A percentile compares a stretch with the other conserved stretches of the same genome.
phyloP scores from a whole-genome alignment of 2,888 invertebrate species.

The Fissipunctia ypsillon region DNA sequence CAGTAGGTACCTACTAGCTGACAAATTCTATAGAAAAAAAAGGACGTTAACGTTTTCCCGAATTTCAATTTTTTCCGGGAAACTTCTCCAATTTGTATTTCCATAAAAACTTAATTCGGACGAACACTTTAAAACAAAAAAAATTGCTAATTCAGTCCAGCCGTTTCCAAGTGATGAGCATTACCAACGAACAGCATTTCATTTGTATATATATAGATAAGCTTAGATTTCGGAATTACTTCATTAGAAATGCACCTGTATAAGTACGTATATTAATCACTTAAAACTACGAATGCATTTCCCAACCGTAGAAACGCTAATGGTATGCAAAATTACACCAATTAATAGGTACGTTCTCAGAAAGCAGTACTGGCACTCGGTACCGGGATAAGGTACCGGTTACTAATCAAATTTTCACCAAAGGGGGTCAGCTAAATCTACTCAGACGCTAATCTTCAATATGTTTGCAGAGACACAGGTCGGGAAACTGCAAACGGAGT shows the following conservation, averaged over 20 bases:
- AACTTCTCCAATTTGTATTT: too few relatives aligned
- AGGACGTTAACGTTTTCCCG: too few relatives aligned
- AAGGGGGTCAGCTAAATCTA: constrained; percentile 18
- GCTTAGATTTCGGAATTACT: background rate
- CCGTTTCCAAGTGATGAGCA: too few relatives aligned
- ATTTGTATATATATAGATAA: too few relatives aligned
- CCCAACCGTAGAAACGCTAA: background rate
- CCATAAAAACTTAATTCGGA: too few relatives aligned
- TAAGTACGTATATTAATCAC: background rate
- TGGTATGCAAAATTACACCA: background rate
- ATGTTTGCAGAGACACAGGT: constrained; percentile 31
- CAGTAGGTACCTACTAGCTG: too few relatives aligned
- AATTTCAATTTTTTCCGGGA: too few relatives aligned
- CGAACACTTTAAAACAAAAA: too few relatives aligned
- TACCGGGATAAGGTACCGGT: background rate
- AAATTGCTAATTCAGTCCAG: too few relatives aligned
- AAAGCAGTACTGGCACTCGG: background rate
- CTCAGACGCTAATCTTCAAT: constrained; percentile 28
- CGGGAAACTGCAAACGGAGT: constrained; percentile 30
- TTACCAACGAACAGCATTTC: too few relatives aligned
- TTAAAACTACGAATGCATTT: background rate
- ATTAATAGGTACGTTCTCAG: background rate
- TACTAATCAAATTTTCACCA: constrained; percentile 38
- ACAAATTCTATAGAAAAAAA: too few relatives aligned
- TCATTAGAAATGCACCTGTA: background rate